Base-by-base conservation (phyloP, 2,797 vertebrate species). In the Danio kyathit region DNA sequence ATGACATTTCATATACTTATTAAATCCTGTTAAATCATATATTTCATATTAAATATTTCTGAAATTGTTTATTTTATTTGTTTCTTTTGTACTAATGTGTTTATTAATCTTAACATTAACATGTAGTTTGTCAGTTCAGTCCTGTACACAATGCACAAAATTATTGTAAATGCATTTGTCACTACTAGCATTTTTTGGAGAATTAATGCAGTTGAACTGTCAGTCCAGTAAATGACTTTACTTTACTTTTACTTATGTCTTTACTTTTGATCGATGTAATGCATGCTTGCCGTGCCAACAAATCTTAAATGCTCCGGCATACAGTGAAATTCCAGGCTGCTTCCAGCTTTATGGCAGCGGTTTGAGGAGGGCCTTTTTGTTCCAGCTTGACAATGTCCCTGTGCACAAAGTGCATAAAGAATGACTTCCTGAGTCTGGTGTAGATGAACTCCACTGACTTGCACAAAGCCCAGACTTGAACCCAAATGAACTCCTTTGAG, bases 331-430 rank as follows among this genome's bases (percentile, higher is more conserved):
- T 10, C n/a, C 41, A 43, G 3, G 38, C 46, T 54, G 10, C 52
- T 13, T 57, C n/a, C 11, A 41, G 12, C 69, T 72, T 44, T 43
- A 4, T 17, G 16, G 16, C 29, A 52, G 17, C 4, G n/a, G 16
- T 54, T 38, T 71, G 10, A 11, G 41, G 12, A 21, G 41, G 13
- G 7, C 40, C 40, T 57, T 73, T 57, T 57, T 44, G 1, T 57
- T 57, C 70, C 16, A 57, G n/a, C 29, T 51, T 52, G 13, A 70
- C 67, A 72, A 57, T 70, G 67, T 57, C 12, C 41, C n/a, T 44
- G n/a, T 72, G 40, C n/a, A 56, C 70, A 72, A 43, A 57, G 69
- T 43, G 40, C 16, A 14, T 72, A 44, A 44, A 72, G n/a, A 57
- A 57, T 57, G 10, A 70, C 52, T 52, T 52, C 29, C 16, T 6